Evolutionary conservation across 2,888 invertebrate species (phyloP).

Genomic region (Dryadula phaetusa): DNA sequence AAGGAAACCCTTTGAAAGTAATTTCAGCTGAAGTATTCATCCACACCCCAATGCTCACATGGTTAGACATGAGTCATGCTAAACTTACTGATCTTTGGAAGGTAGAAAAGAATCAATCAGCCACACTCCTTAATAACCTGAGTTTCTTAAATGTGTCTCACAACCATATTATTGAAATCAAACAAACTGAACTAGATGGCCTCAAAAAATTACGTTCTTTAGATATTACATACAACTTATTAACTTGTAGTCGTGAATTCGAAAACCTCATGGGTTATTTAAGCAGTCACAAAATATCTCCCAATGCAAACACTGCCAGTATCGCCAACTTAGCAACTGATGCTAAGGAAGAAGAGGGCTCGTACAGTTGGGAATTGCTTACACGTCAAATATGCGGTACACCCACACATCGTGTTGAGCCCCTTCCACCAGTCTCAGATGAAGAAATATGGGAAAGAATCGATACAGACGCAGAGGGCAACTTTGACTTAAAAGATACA

Average conservation of each 20-base stretch:
- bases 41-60: conserved; percentile 84
- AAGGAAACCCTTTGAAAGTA: conserved; percentile 88
- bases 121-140: conserved; percentile 80
- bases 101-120: conserved; percentile 74
- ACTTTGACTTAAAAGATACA: conserved; percentile 74
- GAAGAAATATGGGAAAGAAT: conserved; percentile 80
- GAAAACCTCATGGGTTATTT: conserved; percentile 87
- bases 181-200: conserved; percentile 84
- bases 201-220: conserved; percentile 84
- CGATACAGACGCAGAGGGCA: conserved; percentile 68
- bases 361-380: conserved; percentile 79
- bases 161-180: conserved; percentile 84
- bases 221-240: conserved; percentile 86
- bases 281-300: conserved; percentile 83
- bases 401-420: conserved; percentile 66
- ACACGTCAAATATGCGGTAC: conserved; percentile 74
- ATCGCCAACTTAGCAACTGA: conserved; percentile 73
- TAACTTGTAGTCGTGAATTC: conserved; percentile 88
- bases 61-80: conserved; percentile 89
- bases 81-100: conserved; percentile 87
- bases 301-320: conserved; percentile 70
- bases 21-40: conserved; percentile 88
- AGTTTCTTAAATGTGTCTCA: conserved; percentile 84
- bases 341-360: conserved; percentile 64
- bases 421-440: conserved; percentile 66